Evolutionary conservation across 2,888 invertebrate species (phyloP), one percentile per base, ranked within the genome.

Genomic region (Eremobia ochroleuca): DNA sequence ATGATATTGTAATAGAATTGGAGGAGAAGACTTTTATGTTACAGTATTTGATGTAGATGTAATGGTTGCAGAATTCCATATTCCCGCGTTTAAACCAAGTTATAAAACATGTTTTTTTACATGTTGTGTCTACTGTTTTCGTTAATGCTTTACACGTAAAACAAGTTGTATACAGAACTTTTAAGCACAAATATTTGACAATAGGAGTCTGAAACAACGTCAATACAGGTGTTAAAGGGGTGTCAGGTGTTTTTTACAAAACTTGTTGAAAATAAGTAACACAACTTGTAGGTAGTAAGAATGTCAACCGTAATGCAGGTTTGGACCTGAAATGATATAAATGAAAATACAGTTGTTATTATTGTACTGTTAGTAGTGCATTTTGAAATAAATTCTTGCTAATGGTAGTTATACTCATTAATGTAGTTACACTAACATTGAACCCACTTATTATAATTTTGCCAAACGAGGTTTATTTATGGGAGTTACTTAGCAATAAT

Each of bases 371-470:
- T 67, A 46, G 6, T 31, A 31, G 31, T 43, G 61, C 58, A 64
- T 84, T 68, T 59, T 15, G 31, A 28, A 46, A 28, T 71, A 67
- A 74, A 68, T 64, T 74, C 64, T 55, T 65, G 64, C 0, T 61
- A 65, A 69, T 58, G 49, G 43, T 64, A 25, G 37, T 31, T 37
- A 5, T 8, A 13, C 5, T 25, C 31, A 67, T 61, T 70, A 78
- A 21, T 28, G 31, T 25, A 68, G n/a, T 59, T 40, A 59, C 37
- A 71, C 65, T 58, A 73, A 49, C 9, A 55, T 64, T 73, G 40
- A 62, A 70, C 31, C 6, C 18, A 52, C 9, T 1, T 15, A n/a
- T 37, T 46, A 43, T 25, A 55, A 37, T 77, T 71, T 6, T 21
- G 5, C 2, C n/a, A 28, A 61, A 52, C 49, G 4, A 13, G 21